A percentile compares a stretch with the other conserved stretches of the same genome.
Conservation (phyloP, 2,113 vertebrate species). For the Proteles cristata region DNA sequence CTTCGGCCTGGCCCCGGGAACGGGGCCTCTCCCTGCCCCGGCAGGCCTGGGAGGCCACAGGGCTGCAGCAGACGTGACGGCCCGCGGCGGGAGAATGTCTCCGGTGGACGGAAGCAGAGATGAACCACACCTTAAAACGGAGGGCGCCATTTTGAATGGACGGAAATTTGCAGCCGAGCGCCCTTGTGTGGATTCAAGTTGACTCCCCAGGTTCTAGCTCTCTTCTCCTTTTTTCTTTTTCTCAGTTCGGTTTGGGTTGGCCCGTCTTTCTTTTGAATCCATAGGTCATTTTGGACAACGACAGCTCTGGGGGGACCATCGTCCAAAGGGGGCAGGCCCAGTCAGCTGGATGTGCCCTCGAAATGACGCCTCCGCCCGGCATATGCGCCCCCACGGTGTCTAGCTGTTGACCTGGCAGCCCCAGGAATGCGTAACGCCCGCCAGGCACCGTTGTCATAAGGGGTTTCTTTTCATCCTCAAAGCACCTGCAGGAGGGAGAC, state of each 20-base stretch:
- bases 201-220: rapidly evolving
- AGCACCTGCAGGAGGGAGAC: neutral
- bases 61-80: rapidly evolving
- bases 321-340: neutral
- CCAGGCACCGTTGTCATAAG: neutral
- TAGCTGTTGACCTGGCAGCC: no score
- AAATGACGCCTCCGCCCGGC: neutral
- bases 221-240: neutral
- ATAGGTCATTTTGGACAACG: neutral
- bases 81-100: rapidly evolving
- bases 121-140: neutral
- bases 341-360: neutral
- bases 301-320: neutral
- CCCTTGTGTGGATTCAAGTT: neutral
- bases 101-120: no score
- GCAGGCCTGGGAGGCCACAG: rapidly evolving
- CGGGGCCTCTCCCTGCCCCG: neutral
- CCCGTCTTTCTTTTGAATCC: neutral
- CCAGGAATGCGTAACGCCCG: rapidly evolving
- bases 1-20: neutral
- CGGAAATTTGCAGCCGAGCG: neutral
- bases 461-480: neutral
- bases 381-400: neutral
- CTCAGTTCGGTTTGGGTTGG: neutral
- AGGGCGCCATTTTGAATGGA: neutral